Evolutionary conservation across 2,113 vertebrate genomes (phyloP).

Genomic region (Phylloscopus trochilus): DNA sequence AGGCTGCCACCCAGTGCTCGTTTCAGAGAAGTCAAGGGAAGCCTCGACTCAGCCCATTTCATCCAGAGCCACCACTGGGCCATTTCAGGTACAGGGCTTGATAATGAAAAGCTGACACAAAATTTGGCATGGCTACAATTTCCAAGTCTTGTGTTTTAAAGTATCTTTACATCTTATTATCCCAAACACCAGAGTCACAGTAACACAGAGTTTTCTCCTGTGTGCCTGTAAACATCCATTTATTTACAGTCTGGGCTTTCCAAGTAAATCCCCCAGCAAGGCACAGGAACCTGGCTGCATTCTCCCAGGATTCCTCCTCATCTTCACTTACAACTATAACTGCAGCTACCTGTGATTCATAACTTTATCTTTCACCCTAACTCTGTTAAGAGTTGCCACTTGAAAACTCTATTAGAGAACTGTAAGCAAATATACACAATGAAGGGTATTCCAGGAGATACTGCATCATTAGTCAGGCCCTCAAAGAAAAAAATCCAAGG

Average conservation of each 20-base stretch:
- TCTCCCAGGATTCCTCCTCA: background rate
- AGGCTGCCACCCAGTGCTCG: conserved; percentile 41
- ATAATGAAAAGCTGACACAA: background rate
- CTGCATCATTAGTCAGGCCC: background rate
- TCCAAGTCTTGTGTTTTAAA: background rate
- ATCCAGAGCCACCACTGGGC: background rate
- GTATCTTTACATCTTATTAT: background rate
- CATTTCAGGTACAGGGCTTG: background rate
- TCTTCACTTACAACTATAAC: background rate
- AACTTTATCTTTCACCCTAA: background rate
- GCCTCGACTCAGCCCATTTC: background rate
- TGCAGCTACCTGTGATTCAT: background rate
- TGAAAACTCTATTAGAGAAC: background rate
- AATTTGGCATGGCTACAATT: background rate
- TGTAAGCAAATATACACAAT: background rate
- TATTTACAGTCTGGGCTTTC: background rate
- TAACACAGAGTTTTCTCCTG: background rate
- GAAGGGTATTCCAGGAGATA: background rate
- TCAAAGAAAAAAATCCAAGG: background rate
- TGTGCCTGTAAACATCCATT: background rate
- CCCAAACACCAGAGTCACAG: background rate
- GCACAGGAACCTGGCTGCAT: background rate
- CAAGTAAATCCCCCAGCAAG: background rate
- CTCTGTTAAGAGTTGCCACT: background rate
- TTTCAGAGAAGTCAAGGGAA: background rate